Conservation (phyloP, 2,113 vertebrate species). For the Macaca nemestrina region DNA sequence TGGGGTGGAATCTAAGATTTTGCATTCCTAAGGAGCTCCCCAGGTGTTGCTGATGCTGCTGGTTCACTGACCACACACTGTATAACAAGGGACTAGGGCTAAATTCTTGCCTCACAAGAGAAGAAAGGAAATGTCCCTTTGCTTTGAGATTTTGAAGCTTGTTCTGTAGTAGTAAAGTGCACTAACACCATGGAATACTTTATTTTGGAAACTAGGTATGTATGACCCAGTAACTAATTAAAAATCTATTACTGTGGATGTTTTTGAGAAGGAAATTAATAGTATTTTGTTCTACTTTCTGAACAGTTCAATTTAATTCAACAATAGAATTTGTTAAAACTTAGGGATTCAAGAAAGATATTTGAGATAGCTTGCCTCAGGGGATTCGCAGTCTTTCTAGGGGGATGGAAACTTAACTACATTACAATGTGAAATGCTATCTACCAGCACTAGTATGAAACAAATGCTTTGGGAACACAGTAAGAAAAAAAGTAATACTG, state of each 20-base stretch:
- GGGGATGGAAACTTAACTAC: constrained; percentile 28
- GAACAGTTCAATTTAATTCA: constrained; percentile 53
- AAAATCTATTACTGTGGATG: constrained; percentile 37
- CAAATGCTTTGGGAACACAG: not conserved
- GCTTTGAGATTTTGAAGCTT: not conserved
- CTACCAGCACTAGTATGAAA: not conserved
- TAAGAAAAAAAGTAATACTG: not conserved
- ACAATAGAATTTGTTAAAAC: constrained; percentile 48
- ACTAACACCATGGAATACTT: not conserved
- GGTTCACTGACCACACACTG: not conserved
- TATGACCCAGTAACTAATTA: constrained; percentile 43
- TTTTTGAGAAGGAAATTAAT: constrained; percentile 48
- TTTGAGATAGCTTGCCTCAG: not conserved
- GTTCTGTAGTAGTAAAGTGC: not conserved
- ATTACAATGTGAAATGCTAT: not conserved
- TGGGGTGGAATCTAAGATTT: not conserved
- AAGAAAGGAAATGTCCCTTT: not conserved
- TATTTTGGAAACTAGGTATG: constrained; percentile 5
- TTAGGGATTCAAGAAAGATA: constrained; percentile 7
- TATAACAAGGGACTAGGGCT: not conserved
- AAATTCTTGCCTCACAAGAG: not conserved
- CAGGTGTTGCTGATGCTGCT: not conserved
- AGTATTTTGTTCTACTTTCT: constrained; percentile 41
- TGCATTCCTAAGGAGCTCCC: not conserved
- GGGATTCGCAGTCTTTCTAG: constrained; percentile 8